Base-by-base conservation (phyloP, 2,797 vertebrate genomes). In the Lagodon rhomboides region DNA sequence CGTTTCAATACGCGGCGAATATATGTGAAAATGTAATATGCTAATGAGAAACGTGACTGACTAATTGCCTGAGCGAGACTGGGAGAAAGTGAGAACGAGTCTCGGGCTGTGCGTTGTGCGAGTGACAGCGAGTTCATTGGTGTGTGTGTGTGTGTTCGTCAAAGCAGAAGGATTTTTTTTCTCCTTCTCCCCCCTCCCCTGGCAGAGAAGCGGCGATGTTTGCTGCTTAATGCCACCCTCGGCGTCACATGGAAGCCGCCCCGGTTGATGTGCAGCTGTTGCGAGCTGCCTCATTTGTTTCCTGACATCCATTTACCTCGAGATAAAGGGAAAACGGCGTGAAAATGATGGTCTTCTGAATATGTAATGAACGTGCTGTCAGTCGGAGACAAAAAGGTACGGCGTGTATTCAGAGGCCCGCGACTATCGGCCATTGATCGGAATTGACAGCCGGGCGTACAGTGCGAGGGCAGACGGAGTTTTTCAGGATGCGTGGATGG, bases 291-390 rank as follows among this genome's bases (percentile, higher is more conserved):
- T 93, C 91, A 88, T 93, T 93, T 93, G 91, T 91, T 92, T 85
- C 80, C 79, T 80, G 92, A 94, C 91, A 90, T 68, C 85, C 91
- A 90, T 93, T 94, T 92, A 91, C 91, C 87, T 87, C 82, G 5
- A 90, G 88, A 93, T 91, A 87, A 93, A 92, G 85, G 81, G 65
- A 80, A 87, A 90, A 81, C 86, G 80, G 90, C 73, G 27, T 71
- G 91, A 85, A 93, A 90, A 89, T 88, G 81, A 92, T 63, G 85
- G 86, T 74, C 89, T 34, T 82, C 75, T 81, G 89, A 91, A 91
- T 92, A 84, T 60, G 76, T 92, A 92, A 93, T 91, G 91, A 92
- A 84, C 69, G n/a, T 64, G 85, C 91, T 91, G 92, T 93, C 93
- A 92, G 56, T 83, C 89, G 74, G 59, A 89, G 84, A 91, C 80